Base-by-base conservation (phyloP, 1,140 invertebrate species). In the Choristoneura fumiferana region DNA sequence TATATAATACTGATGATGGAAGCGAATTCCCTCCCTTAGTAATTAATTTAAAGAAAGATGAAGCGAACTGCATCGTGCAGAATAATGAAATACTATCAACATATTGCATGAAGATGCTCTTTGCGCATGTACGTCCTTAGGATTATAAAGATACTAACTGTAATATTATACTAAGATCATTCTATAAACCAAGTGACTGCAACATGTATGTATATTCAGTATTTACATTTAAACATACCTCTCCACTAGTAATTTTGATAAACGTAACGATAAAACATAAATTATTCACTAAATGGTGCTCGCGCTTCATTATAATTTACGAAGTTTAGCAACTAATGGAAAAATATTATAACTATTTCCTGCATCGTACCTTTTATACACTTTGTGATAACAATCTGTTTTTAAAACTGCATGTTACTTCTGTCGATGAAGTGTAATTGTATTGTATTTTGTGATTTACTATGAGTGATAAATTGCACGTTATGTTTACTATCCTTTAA, bases 291-390 rank as follows among this genome's bases (percentile, higher is more conserved):
- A 18, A 10, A 5, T 8, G 22, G 40, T 18, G 18, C 40, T 45
- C 40, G 18, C 17, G 6, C 18, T 49, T 49, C 43, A 49, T 49
- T 12, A 17, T 49, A n/a, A 29, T 6, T 29, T 29, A 29, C 22
- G 6, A 29, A 3, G 22, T 29, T 2, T 29, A 29, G 22, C 22
- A 29, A 29, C 2, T 29, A 2, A 29, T 6, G 6, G 22, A 29
- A 29, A 29, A 29, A 49, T 49, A 12, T 10, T 33, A 4, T 6
- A 1, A 49, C 8, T n/a, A 12, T 49, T 13, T 12, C 43, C 43
- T 33, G 4, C 8, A 12, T 6, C 12, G 6, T 15, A 49, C 53
- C 12, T 71, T 81, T 73, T 81, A 81, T 81, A 79, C 38, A 36
- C 36, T 13, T 9, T 4, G 12, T 38, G 74, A 77, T 81, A 74